Percentiles rank a stretch among this genome's conserved stretches.
phyloP scores from a whole-genome alignment of 2,113 vertebrate genomes.

The Pycnonotus jocosus region DNA sequence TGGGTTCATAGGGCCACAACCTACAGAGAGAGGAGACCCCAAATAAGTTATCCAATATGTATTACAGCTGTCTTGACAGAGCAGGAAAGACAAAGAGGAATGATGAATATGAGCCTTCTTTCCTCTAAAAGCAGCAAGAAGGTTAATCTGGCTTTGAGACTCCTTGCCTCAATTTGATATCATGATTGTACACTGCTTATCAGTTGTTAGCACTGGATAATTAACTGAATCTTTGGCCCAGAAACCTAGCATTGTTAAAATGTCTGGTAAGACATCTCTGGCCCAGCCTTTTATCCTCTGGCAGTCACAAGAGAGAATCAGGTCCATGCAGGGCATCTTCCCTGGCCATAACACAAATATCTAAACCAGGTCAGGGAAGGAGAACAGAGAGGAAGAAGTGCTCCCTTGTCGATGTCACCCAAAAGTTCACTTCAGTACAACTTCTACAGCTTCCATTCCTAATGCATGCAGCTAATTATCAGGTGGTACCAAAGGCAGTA shows the following conservation, averaged over 20 bases:
- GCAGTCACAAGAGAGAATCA: not conserved
- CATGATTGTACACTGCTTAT: not conserved
- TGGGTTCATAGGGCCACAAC: not conserved
- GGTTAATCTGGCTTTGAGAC: not conserved
- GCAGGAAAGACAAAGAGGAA: not conserved
- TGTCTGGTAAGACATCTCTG: not conserved
- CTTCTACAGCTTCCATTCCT: not conserved
- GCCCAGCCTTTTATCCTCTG: not conserved
- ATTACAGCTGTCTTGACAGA: not conserved
- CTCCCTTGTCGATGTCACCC: not conserved
- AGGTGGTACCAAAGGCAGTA: not conserved
- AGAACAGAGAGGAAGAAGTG: rapidly evolving
- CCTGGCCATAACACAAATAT: not conserved
- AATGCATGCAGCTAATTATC: not conserved
- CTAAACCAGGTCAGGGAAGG: not conserved
- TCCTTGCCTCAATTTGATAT: not conserved
- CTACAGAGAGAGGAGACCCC: not conserved
- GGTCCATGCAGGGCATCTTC: not conserved
- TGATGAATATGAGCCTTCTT: not conserved
- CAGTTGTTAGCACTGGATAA: not conserved
- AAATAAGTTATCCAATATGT: not conserved
- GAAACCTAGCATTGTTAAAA: not conserved
- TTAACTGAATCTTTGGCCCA: not conserved
- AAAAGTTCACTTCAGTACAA: not conserved
- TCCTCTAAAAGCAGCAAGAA: not conserved